phyloP scores from a whole-genome alignment of 2,888 invertebrate species.

The Amphipyra tragopoginis region DNA sequence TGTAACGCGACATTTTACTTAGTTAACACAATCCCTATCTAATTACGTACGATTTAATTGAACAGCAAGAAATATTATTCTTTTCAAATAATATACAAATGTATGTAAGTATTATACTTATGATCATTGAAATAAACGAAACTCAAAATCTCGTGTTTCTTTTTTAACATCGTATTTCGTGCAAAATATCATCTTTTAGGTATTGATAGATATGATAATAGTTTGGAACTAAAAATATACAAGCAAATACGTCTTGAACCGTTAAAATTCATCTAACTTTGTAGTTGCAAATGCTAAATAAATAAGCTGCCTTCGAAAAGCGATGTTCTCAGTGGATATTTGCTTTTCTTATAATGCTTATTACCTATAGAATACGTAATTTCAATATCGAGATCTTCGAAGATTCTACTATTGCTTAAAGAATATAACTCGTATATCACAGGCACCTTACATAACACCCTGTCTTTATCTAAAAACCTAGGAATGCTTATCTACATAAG shows the following conservation, averaged over 20 bases:
- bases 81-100: constrained; percentile 24
- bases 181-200: constrained; percentile 33
- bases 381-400: constrained; percentile 9
- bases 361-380: constrained; percentile 1
- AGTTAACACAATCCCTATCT: not conserved
- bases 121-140: constrained; percentile 49
- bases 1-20: too few species aligned
- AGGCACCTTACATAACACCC: constrained; percentile 23
- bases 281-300: constrained; percentile 3
- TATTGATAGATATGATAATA: constrained; percentile 16
- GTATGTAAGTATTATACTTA: constrained; percentile 7
- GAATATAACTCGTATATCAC: constrained; percentile 6
- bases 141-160: constrained; percentile 60
- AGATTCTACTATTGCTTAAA: constrained; percentile 7
- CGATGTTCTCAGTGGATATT: constrained; percentile 11
- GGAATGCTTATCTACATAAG: constrained; percentile 11
- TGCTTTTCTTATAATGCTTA: constrained; percentile 4
- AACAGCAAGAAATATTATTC: constrained; percentile 16
- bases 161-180: constrained; percentile 47
- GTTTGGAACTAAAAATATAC: constrained; percentile 39
- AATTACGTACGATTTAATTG: constrained; percentile 23
- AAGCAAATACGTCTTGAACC: constrained; percentile 23
- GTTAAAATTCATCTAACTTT: constrained; percentile 18
- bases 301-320: constrained; percentile 27
- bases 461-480: constrained; percentile 27